Evolutionary conservation across 2,797 vertebrate species (phyloP).

Genomic region (Phyllotis vaccarum): DNA sequence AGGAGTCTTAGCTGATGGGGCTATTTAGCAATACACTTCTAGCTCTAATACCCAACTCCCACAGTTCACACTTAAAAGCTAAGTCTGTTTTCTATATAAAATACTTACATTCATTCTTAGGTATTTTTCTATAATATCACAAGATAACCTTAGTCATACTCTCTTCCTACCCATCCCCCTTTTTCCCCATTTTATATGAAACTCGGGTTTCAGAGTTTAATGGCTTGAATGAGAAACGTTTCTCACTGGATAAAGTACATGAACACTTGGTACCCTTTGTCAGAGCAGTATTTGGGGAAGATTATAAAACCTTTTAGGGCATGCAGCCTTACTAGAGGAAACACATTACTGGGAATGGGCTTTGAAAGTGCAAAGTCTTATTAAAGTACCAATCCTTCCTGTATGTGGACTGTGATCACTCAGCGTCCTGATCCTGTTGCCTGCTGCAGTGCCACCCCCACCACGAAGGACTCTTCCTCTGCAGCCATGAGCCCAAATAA

Average conservation of each 20-base stretch:
- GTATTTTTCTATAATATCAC: neutral
- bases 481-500: neutral
- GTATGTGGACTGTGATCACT: neutral
- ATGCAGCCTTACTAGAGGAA: neutral
- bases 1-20: neutral
- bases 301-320: neutral
- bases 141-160: neutral
- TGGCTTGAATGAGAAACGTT: neutral
- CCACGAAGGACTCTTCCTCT: neutral
- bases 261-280: neutral
- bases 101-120: neutral
- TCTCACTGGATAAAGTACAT: neutral
- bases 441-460: neutral
- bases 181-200: neutral
- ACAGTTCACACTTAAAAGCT: neutral
- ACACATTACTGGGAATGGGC: neutral
- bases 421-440: neutral
- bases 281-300: neutral
- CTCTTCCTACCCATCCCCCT: neutral
- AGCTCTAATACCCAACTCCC: neutral
- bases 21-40: neutral
- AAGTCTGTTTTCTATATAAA: neutral
- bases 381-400: neutral
- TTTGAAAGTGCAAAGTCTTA: neutral
- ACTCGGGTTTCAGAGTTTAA: neutral